Conservation (phyloP, 2,797 vertebrate species). For the Eidolon dupreanum region DNA sequence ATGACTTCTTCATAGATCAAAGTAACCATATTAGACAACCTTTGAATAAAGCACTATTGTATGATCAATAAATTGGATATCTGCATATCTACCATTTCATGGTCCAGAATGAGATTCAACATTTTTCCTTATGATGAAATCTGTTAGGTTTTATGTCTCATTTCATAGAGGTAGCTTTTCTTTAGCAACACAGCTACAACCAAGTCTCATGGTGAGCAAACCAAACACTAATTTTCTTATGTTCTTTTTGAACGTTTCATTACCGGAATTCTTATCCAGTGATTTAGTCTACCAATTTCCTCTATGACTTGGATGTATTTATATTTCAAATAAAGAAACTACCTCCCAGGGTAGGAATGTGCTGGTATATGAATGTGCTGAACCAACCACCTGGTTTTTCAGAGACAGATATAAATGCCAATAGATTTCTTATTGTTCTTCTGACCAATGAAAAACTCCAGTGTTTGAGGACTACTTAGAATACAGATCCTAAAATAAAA, state of each 20-base stretch:
- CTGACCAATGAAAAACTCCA: constrained; percentile 43
- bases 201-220: not conserved
- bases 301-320: not conserved
- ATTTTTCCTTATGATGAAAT: not conserved
- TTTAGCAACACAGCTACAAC: not conserved
- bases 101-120: not conserved
- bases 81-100: not conserved
- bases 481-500: constrained; percentile 74
- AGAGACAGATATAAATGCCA: constrained; percentile 63
- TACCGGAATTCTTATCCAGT: not conserved
- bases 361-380: not conserved
- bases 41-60: not conserved
- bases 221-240: not conserved
- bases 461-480: constrained; percentile 72
- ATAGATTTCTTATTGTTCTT: constrained; percentile 35
- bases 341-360: not conserved
- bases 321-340: constrained; percentile 11
- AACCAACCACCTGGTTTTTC: constrained; percentile 58
- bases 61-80: not conserved
- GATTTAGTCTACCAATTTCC: not conserved
- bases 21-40: not conserved
- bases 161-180: not conserved
- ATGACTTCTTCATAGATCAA: not conserved
- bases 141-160: constrained; percentile 15
- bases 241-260: constrained; percentile 52